Conservation (phyloP, 2,113 vertebrate genomes). For the Microcebus tavaratra region DNA sequence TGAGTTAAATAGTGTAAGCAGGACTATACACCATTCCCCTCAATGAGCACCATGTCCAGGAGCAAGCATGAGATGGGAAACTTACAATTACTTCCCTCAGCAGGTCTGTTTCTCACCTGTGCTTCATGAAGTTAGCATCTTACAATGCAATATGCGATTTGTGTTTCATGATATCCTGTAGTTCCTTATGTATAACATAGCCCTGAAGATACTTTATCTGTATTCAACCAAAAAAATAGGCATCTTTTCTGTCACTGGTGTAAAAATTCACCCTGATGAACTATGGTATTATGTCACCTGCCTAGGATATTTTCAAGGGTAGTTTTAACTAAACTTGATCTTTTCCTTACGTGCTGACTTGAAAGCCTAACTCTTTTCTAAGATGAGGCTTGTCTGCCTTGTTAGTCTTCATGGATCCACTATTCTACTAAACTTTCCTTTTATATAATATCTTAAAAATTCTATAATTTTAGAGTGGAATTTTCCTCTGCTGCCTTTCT, state of each 20-base stretch:
- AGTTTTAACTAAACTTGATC: neutral
- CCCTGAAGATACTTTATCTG: neutral
- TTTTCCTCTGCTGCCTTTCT: neutral
- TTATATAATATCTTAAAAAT: neutral
- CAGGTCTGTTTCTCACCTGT: neutral
- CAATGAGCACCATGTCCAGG: neutral
- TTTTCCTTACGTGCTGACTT: neutral
- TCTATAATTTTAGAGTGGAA: neutral
- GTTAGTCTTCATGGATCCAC: neutral
- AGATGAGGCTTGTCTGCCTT: neutral
- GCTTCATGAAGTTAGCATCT: neutral
- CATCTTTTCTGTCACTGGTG: neutral
- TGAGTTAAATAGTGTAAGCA: neutral
- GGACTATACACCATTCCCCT: neutral
- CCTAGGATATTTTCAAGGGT: neutral
- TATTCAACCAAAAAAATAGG: neutral
- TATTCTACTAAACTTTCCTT: neutral
- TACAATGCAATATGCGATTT: neutral
- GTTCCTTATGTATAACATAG: neutral
- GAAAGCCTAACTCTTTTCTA: neutral
- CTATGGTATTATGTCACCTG: neutral
- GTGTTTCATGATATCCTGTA: neutral
- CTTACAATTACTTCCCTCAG: neutral
- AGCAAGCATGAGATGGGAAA: neutral
- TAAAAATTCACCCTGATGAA: neutral